These are phyloP conservation scores for Esox masquinongy DNA, from an alignment of 2,797 vertebrate genomes.

Conservation along the genomic window DNA sequence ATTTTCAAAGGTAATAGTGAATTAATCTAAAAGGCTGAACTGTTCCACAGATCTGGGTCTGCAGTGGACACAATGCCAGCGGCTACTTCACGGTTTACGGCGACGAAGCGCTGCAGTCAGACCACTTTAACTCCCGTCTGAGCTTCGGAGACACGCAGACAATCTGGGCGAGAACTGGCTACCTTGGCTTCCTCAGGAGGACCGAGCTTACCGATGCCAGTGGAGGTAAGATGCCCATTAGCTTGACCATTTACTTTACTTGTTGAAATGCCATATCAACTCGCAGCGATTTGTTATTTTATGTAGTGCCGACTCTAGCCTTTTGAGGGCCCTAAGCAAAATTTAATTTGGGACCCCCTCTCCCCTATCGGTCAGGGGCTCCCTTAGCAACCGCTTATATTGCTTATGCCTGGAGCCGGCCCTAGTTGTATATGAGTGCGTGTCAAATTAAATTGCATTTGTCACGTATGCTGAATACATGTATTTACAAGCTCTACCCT, in stretches of 20 bases:
- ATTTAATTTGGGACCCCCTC: too few species aligned
- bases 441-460: too few species aligned
- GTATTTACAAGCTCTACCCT: too few species aligned
- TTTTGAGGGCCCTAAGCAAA: too few species aligned
- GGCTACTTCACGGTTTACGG: constrained; percentile 99
- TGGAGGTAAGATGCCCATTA: constrained; percentile 78
- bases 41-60: constrained; percentile 91
- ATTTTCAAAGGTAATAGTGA: not conserved
- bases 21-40: not conserved
- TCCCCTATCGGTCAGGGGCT: too few species aligned
- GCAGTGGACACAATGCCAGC: constrained; percentile 95
- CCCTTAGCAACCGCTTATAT: too few species aligned
- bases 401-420: too few species aligned
- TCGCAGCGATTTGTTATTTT: not conserved
- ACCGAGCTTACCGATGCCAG: constrained; percentile 97
- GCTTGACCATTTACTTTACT: not conserved
- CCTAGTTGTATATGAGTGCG: too few species aligned
- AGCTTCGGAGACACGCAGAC: constrained; percentile 98
- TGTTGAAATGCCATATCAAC: not conserved
- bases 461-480: too few species aligned
- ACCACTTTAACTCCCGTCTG: constrained; percentile 94
- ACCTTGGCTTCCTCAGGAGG: constrained; percentile 94
- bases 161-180: constrained; percentile 93
- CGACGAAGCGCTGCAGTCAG: constrained; percentile 94
- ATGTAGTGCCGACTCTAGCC: too few species aligned